These are phyloP conservation scores for Ophion ventricosus DNA, from an alignment of 2,888 invertebrate species.

Conservation along the genomic window DNA sequence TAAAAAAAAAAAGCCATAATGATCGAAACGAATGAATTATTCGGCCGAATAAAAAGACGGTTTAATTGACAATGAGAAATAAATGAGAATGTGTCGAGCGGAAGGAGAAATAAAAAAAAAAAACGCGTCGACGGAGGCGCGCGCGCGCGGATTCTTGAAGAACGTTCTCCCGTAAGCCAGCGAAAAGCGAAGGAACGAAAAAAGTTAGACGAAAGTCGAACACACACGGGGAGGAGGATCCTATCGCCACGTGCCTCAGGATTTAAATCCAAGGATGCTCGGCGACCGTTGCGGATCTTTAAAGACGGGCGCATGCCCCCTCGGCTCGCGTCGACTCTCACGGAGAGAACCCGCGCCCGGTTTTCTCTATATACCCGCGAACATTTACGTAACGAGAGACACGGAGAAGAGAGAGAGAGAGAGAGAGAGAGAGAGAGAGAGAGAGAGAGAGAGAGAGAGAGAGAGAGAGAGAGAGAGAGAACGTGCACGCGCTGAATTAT, in stretches of 20 bases:
- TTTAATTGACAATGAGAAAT: too few relatives aligned
- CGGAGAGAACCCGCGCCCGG: constrained; percentile 51
- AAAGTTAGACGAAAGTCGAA: constrained; percentile 29
- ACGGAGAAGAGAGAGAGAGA: background rate
- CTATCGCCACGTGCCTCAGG: constrained; percentile 73
- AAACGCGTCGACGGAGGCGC: too few relatives aligned
- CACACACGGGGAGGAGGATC: constrained; percentile 33
- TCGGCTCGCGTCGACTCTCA: constrained; percentile 52
- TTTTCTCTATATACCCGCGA: constrained; percentile 8
- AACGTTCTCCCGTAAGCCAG: background rate
- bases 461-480: constrained; percentile 11
- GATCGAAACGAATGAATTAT: too few relatives aligned
- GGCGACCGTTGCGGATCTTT: constrained; percentile 74
- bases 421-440: background rate
- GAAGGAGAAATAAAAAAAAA: too few relatives aligned
- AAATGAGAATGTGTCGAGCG: too few relatives aligned
- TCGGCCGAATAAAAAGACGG: too few relatives aligned
- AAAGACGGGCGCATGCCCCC: constrained; percentile 56
- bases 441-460: constrained; percentile 14
- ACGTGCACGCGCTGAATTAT: constrained; percentile 32
- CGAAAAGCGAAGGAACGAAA: constrained; percentile 14
- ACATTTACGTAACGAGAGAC: constrained; percentile 70
- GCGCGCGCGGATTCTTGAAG: background rate
- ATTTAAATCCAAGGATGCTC: constrained; percentile 77
- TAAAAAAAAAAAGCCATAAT: too few relatives aligned